These are phyloP conservation scores for Metopia argyrocephala DNA, from an alignment of 2,888 invertebrate genomes.

Conservation along the genomic window DNA sequence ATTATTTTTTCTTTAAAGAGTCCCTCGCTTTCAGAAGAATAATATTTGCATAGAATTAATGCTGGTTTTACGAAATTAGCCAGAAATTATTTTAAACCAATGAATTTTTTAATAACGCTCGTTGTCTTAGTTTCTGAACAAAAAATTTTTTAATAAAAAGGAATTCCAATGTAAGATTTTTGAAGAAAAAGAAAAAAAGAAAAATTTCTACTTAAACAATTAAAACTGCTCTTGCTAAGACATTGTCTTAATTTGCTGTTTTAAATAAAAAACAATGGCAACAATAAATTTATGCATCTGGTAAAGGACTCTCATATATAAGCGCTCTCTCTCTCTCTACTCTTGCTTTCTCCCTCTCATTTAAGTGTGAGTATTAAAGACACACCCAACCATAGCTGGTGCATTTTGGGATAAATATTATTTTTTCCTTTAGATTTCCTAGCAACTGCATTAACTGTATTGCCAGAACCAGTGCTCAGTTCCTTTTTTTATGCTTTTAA, in stretches of 20 bases:
- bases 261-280: background rate
- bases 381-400: slow-evolving; percentile 6
- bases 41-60: slow-evolving; percentile 43
- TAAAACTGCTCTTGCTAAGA: background rate
- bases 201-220: background rate
- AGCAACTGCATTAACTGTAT: slow-evolving; percentile 27
- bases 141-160: slow-evolving; percentile 26
- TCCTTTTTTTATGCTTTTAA: background rate
- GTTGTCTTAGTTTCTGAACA: slow-evolving; percentile 3
- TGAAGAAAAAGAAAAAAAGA: background rate
- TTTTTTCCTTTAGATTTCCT: slow-evolving; percentile 24
- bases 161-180: no score
- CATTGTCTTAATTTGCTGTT: background rate
- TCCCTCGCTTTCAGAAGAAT: background rate
- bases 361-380: slow-evolving; percentile 6
- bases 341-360: no score
- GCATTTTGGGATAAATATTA: slow-evolving; percentile 51
- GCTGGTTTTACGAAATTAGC: slow-evolving; percentile 22
- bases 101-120: slow-evolving; percentile 7
- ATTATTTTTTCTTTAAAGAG: no score
- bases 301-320: background rate
- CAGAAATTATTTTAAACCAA: slow-evolving; percentile 23
- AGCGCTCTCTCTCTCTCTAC: no score
- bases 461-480: background rate
- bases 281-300: background rate